Evolutionary conservation across 2,888 invertebrate species (phyloP).

Genomic region (Nomada flava): DNA sequence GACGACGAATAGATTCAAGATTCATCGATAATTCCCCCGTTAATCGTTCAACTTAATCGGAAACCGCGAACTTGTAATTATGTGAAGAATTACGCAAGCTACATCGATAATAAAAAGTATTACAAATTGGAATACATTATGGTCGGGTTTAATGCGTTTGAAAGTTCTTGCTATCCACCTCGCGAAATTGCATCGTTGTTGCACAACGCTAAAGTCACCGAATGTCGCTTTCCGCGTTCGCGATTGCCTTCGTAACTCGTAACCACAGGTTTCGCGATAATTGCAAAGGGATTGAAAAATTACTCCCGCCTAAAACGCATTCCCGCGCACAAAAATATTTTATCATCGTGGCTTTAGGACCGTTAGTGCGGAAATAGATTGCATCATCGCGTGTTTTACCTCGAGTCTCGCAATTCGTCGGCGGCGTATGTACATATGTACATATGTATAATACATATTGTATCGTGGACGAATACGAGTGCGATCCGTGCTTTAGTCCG

Average conservation of each 20-base stretch:
- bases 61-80: not conserved
- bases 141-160: not conserved
- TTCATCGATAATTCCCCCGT: not conserved
- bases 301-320: not conserved
- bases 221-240: too few relatives aligned
- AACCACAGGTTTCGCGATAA: not conserved
- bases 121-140: constrained; percentile 5
- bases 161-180: not conserved
- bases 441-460: too few relatives aligned
- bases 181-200: not conserved
- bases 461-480: constrained; percentile 15
- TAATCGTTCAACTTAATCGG: not conserved
- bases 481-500: not conserved
- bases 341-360: constrained; percentile 22
- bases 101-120: constrained; percentile 12
- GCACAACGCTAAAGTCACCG: not conserved
- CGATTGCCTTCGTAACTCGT: not conserved
- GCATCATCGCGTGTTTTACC: not conserved
- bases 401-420: constrained; percentile 4
- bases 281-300: not conserved
- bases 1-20: not conserved
- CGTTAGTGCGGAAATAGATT: constrained; percentile 8
- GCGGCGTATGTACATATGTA: not conserved
- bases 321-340: not conserved
- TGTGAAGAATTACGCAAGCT: not conserved